These are phyloP conservation scores for Artibeus jamaicensis DNA, from an alignment of 2,797 vertebrate genomes.

Conservation along the genomic window DNA sequence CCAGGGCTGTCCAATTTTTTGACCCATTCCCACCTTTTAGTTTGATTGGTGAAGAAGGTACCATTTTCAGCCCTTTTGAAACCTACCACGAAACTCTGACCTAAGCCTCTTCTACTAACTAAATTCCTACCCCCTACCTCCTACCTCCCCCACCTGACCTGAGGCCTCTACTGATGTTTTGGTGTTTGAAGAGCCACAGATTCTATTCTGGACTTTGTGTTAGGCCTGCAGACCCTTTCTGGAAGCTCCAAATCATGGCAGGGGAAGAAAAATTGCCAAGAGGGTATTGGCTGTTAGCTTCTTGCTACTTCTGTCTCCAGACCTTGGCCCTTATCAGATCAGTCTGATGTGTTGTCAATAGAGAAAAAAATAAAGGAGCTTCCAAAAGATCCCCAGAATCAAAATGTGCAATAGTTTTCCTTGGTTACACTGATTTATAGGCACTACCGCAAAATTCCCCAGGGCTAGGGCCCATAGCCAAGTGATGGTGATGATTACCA, in stretches of 20 bases:
- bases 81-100: neutral
- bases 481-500: neutral
- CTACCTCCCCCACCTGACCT: neutral
- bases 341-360: neutral
- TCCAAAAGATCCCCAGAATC: neutral
- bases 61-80: constrained; percentile 1
- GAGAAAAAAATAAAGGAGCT: neutral
- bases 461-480: neutral
- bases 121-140: rapidly evolving
- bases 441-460: neutral
- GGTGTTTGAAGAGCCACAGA: neutral
- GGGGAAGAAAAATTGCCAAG: neutral
- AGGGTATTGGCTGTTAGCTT: neutral
- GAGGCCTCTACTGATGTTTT: neutral
- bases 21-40: neutral
- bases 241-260: neutral
- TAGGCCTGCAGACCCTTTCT: neutral
- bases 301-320: neutral
- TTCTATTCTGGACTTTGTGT: neutral
- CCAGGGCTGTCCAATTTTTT: neutral
- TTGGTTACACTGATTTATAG: neutral
- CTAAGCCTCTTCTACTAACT: neutral
- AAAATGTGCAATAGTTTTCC: neutral
- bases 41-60: neutral
- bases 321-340: neutral